Conservation (phyloP, 2,113 vertebrate species). For the Mystacornis crossleyi region DNA sequence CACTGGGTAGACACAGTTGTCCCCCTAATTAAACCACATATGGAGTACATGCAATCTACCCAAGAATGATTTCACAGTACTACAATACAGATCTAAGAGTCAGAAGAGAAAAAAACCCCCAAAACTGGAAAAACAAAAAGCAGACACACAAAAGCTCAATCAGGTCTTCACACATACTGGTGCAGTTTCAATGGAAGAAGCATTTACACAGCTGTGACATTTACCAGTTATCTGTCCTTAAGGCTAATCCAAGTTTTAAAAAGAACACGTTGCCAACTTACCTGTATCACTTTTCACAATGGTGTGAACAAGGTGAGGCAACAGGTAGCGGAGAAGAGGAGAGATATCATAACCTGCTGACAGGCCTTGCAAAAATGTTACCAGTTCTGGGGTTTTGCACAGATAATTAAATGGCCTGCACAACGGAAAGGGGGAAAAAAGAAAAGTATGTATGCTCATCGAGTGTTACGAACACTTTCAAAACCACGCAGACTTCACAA, state of each 20-base stretch:
- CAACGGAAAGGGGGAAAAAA: neutral
- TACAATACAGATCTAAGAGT: neutral
- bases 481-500: neutral
- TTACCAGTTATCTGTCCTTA: neutral
- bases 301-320: slow-evolving; percentile 83
- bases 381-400: slow-evolving; percentile 76
- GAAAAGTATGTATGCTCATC: neutral
- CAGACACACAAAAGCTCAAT: neutral
- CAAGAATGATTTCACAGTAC: neutral
- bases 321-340: slow-evolving; percentile 85
- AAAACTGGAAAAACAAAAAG: neutral
- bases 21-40: neutral
- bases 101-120: neutral
- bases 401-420: slow-evolving; percentile 81
- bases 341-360: slow-evolving; percentile 79
- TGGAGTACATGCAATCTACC: neutral
- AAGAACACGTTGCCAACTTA: neutral
- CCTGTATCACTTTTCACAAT: slow-evolving; percentile 59
- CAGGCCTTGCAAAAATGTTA: slow-evolving; percentile 78
- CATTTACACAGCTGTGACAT: neutral
- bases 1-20: neutral
- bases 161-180: neutral
- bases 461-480: neutral
- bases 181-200: neutral
- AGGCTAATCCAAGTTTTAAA: neutral